Conservation (phyloP, 2,888 invertebrate genomes). For the Erebia aethiops region DNA sequence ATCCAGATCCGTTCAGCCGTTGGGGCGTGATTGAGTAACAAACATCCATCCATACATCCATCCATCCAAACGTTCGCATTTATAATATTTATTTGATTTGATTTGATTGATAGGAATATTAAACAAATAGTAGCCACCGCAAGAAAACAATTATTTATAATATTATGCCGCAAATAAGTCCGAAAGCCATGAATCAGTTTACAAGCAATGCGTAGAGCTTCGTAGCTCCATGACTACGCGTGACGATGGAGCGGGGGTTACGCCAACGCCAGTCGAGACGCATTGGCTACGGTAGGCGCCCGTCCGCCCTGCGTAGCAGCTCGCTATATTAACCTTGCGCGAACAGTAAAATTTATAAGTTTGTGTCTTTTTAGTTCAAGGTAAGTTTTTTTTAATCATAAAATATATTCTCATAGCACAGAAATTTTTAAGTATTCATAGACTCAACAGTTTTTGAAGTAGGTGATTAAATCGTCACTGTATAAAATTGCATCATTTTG, state of each 20-base stretch:
- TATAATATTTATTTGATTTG: too few relatives aligned
- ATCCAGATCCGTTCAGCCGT: too few relatives aligned
- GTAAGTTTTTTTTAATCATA: slow-evolving; percentile 13
- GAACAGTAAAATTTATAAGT: not conserved
- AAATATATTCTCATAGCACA: not conserved
- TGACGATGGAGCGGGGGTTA: not conserved
- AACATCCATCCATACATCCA: too few relatives aligned
- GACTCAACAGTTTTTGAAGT: not conserved
- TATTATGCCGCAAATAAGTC: not conserved
- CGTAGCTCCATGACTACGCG: slow-evolving; percentile 45
- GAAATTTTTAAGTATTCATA: not conserved
- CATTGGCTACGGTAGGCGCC: slow-evolving; percentile 66
- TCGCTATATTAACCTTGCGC: slow-evolving; percentile 8
- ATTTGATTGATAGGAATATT: too few relatives aligned
- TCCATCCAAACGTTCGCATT: too few relatives aligned
- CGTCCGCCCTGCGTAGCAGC: slow-evolving; percentile 49
- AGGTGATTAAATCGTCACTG: not conserved
- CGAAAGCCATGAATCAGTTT: not conserved
- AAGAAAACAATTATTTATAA: not conserved
- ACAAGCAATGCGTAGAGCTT: slow-evolving; percentile 36
- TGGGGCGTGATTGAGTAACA: too few relatives aligned
- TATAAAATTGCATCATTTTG: too few relatives aligned
- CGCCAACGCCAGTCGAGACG: slow-evolving; percentile 68
- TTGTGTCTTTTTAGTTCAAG: slow-evolving; percentile 12
- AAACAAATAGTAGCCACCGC: too few relatives aligned